These are phyloP conservation scores for Euplexia lucipara DNA, from an alignment of 2,888 invertebrate species.

Conservation along the genomic window DNA sequence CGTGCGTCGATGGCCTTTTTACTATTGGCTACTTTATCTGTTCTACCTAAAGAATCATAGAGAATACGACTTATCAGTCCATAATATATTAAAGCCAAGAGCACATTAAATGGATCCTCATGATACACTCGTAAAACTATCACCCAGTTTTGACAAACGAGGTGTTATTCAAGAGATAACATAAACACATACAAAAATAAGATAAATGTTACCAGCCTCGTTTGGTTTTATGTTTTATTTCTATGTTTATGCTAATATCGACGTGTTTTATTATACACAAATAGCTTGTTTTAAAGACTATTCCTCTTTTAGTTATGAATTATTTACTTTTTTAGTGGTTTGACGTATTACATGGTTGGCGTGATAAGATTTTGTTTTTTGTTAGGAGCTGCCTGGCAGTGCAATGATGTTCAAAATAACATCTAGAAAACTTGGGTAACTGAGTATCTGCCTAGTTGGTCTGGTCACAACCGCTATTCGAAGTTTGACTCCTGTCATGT, in stretches of 20 bases:
- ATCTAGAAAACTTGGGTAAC: no score
- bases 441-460: no score
- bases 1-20: no score
- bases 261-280: slow-evolving; percentile 43
- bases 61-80: slow-evolving; percentile 3
- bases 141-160: slow-evolving; percentile 54
- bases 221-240: slow-evolving; percentile 47
- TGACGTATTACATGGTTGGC: no score
- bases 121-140: slow-evolving; percentile 54
- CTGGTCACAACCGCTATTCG: no score
- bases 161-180: slow-evolving; percentile 45
- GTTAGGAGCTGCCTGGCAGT: no score
- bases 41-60: no score
- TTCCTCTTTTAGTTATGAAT: slow-evolving; percentile 10
- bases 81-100: slow-evolving; percentile 39
- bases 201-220: slow-evolving; percentile 36
- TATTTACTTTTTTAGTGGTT: slow-evolving; percentile 4
- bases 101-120: slow-evolving; percentile 35
- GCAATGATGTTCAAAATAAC: no score
- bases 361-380: no score
- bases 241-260: slow-evolving; percentile 46
- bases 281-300: slow-evolving; percentile 6
- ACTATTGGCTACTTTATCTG: no score
- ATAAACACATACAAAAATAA: slow-evolving; percentile 45
- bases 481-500: no score